Base-by-base conservation (phyloP, 2,888 invertebrate genomes). In the Mythimna lalbum region DNA sequence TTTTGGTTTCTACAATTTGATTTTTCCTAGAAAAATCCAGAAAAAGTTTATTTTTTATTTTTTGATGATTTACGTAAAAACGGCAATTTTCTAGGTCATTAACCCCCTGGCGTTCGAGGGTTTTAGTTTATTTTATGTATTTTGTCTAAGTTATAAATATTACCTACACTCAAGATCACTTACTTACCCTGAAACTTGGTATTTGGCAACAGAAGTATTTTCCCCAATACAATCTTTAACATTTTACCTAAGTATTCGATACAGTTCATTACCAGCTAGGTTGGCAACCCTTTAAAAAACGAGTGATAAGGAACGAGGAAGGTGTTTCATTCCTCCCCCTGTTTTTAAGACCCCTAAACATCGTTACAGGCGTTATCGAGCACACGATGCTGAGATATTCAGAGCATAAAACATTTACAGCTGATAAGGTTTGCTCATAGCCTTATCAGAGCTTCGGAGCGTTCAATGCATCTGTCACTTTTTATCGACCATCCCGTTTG, bases 321-420 rank as follows among this genome's bases (percentile, higher is more conserved):
- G 27, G 47, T 43, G 47, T 43, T 70, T 49, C 43, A 12, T n/a
- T 6, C 39, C 36, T 33, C 53, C 21, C 17, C 53, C 21, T 17
- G n/a, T 21, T 47, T 66, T 59, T 60, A 59, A 36, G 2, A n/a
- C n/a, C 55, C 62, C 56, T 55, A 31, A 67, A 75, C 55, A 68
- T 75, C 71, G 57, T 80, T 61, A 63, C 31, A 56, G 31, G 53
- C 53, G n/a, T 68, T 83, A 83, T 80, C 80, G 69, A 73, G 63
- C 59, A 61, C 66, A 53, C 63, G 70, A 70, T 65, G 62, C 68
- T 78, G 43, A 55, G 63, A 79, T 70, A 57, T 69, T 71, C 50
- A 64, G 36, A 27, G 21, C 60, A 64, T 78, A 63, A 72, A 73
- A 70, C 50, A 66, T 72, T 73, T 49, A 70, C 55, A 52, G 39